Evolutionary conservation across 2,113 vertebrate species (phyloP), one percentile per base, ranked within the genome.

Genomic region (Dicentrarchus labrax): DNA sequence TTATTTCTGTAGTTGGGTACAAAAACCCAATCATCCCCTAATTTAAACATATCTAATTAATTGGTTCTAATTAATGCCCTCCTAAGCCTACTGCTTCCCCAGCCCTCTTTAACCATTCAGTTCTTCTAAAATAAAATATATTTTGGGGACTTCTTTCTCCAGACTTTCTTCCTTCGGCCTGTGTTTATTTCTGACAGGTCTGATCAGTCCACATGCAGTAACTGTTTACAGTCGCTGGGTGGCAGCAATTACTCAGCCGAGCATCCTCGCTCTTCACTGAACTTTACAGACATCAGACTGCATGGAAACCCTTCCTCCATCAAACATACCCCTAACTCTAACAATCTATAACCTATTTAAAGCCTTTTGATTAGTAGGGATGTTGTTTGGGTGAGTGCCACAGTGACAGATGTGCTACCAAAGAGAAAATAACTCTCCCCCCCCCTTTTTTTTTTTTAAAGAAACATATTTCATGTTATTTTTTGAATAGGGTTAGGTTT

Each of bases 231-330:
- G 41, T 48, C 88, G 72, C 81, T 82, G 24, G 87, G 70, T 80
- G 91, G 81, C 72, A 93, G 88, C 66, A 86, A 57, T 65, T 21
- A 59, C 43, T 69, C 24, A 13, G 36, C 13, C 15, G 5, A 51
- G 60, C 17, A 2, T 17, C 24, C 8, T 13, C 2, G 4, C 3
- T 48, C 41, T 6, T 45, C 12, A 15, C 5, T 6, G 8, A 69
- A 36, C 3, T 39, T 38, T 12, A 30, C 4, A 48, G 15, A 6
- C 0, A 2, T 16, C 11, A 30, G 10, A 22, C 54, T 60, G 47
- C 21, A 24, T 39, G 13, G 8, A 21, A 43, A 22, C 22, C 16
- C 2, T 24, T 24, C 4, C 3, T 19, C 3, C 47, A 24, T 38
- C 13, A 38, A 8, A n/a, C 6, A 11, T 45, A 12, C 9, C 9